These are phyloP conservation scores for Drosophila simulans DNA, from an alignment of 1,140 invertebrate species.

Conservation along the genomic window DNA sequence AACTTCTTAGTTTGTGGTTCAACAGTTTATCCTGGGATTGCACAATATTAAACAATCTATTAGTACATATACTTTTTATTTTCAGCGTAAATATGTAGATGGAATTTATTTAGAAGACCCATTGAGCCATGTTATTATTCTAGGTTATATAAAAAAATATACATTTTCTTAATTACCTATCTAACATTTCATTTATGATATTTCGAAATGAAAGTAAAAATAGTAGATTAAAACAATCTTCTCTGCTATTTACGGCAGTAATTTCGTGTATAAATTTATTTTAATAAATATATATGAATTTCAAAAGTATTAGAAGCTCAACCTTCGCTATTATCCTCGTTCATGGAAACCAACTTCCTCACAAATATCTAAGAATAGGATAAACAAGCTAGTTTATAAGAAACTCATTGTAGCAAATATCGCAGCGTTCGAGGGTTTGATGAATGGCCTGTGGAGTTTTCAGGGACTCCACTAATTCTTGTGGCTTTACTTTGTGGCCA, in stretches of 20 bases:
- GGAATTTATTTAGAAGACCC: background rate
- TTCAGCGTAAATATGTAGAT: background rate
- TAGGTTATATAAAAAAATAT: background rate
- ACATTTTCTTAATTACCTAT: too few relatives aligned
- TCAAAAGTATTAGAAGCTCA: background rate
- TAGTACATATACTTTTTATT: background rate
- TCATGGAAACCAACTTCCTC: too few relatives aligned
- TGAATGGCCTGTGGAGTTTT: background rate
- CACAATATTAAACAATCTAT: conserved; percentile 2
- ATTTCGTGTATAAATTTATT: background rate
- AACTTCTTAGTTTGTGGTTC: conserved; percentile 23
- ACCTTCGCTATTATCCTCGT: background rate
- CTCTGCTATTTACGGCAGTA: background rate
- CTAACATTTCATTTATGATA: too few relatives aligned
- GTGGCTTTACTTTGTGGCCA: conserved; percentile 20
- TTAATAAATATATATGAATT: background rate
- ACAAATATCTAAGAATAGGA: too few relatives aligned
- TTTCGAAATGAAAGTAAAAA: too few relatives aligned
- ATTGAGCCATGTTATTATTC: background rate
- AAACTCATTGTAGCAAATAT: conserved; percentile 56
- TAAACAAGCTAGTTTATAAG: background rate
- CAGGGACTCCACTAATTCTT: background rate
- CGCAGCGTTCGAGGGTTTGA: conserved; percentile 44
- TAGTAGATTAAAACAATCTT: background rate
- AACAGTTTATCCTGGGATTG: conserved; percentile 1